A percentile compares a stretch with the other conserved stretches of the same genome.
These are phyloP conservation scores for Scalopus aquaticus DNA, from an alignment of 2,113 vertebrate species.

Conservation along the genomic window DNA sequence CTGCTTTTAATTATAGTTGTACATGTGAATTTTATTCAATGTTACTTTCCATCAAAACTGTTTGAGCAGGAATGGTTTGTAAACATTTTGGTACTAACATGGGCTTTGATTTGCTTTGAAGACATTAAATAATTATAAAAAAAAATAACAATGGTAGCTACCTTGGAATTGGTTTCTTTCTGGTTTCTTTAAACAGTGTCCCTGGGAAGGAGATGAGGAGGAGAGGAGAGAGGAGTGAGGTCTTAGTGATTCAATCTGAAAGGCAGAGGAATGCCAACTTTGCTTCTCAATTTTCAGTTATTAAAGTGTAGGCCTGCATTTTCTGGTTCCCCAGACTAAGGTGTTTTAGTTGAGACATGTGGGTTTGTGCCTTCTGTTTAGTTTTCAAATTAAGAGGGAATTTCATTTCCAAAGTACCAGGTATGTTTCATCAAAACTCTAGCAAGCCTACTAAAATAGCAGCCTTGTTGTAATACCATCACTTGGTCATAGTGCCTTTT, in stretches of 20 bases:
- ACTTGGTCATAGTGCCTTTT: neutral
- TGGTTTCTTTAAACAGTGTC: neutral
- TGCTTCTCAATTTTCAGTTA: neutral
- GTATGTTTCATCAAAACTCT: neutral
- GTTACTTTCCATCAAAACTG: neutral
- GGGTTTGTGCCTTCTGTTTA: neutral
- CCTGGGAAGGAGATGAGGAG: neutral
- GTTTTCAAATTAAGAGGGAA: constrained; percentile 18
- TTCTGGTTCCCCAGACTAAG: constrained; percentile 16
- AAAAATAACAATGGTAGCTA: neutral
- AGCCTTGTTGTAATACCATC: neutral
- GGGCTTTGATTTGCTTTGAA: neutral
- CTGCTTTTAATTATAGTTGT: neutral
- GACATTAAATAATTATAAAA: neutral
- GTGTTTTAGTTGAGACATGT: neutral
- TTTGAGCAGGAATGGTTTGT: neutral
- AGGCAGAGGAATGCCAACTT: neutral
- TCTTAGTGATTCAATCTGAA: neutral
- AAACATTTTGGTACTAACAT: neutral
- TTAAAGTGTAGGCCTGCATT: neutral
- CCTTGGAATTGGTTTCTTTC: neutral
- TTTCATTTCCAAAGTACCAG: neutral
- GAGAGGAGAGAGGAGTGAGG: neutral
- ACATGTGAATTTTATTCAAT: neutral
- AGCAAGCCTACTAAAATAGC: neutral